Conservation (phyloP, 2,113 vertebrate genomes). For the Cervus canadensis region DNA sequence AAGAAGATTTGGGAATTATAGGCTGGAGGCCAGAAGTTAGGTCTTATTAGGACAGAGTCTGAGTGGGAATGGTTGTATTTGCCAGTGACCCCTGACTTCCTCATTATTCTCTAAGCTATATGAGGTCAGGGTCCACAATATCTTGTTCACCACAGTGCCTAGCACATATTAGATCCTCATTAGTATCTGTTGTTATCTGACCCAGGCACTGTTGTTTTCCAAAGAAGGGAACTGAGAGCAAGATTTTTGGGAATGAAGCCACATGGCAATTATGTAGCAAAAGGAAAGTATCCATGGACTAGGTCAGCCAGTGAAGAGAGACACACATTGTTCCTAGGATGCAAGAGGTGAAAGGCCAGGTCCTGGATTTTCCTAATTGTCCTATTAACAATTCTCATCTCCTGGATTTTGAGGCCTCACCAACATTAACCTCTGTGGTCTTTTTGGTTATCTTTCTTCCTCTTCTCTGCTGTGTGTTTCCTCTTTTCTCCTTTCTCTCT, state of each 20-base stretch:
- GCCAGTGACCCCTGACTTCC: background rate
- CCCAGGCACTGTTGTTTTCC: background rate
- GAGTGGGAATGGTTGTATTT: rapidly evolving
- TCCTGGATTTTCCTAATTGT: background rate
- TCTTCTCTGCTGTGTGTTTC: background rate
- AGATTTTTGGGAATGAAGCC: background rate
- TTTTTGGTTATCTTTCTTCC: background rate
- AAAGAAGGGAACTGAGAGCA: background rate
- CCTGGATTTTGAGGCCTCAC: background rate
- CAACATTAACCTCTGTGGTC: background rate
- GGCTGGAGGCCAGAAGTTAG: background rate
- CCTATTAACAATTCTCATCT: background rate
- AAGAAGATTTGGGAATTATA: background rate
- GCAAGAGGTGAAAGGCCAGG: background rate
- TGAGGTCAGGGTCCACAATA: background rate
- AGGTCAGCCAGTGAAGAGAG: background rate
- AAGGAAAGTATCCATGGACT: background rate
- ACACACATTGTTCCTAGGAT: background rate
- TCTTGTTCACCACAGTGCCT: background rate
- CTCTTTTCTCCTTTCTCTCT: background rate
- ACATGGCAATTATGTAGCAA: background rate
- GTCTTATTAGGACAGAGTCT: background rate
- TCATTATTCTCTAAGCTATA: background rate
- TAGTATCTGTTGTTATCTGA: background rate
- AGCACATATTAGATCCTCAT: background rate